Base-by-base conservation (phyloP, 1,140 invertebrate species). In the Leptoteleia sp. region DNA sequence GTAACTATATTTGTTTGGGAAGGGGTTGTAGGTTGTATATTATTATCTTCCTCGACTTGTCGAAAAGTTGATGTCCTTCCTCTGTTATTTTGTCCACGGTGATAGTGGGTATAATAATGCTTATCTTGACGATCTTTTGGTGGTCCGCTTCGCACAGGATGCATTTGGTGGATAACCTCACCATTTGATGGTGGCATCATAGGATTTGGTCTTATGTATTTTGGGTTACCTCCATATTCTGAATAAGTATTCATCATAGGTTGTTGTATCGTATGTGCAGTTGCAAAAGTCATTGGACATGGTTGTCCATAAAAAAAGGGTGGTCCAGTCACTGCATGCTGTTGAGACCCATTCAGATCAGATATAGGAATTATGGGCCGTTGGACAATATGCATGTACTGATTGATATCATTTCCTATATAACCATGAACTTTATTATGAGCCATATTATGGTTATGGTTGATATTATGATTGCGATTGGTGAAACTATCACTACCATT, bases 1-100 rank as follows among this genome's bases (percentile, higher is more conserved):
- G 78, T 85, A 7, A 81, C 77, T 52, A 86, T 82, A 12, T 82
- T 85, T 12, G 79, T 84, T 68, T 84, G 84, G 0, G 78, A 4
- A 5, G 19, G 3, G n/a, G 9, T 43, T 3, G 38, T 8, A 6
- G 37, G 4, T 31, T 15, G 16, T 5, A n/a, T 1, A 17, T 12
- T 64, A 29, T 76, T 84, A 16, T 81, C 72, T 4, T 82, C 75
- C 3, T 84, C 79, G 5, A 7, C 0, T 1, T 31, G 22, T 1
- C 43, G 38, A 22, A 31, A 37, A 35, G 38, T 8, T 25, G 4
- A 3, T 16, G 16, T 22, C 7, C 19, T 7, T 0, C 47, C 9
- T 1, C 67, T 35, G 17, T 33, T 61, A 3, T 50, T 62, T 13
- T 55, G 45, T 4, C 47, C 42, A 7, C 27, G 27, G 15, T 59